A percentile compares a stretch with the other conserved stretches of the same genome.
These are phyloP conservation scores for Cyprinodon brontotheroides DNA, from an alignment of 2,113 vertebrate genomes.

Conservation along the genomic window DNA sequence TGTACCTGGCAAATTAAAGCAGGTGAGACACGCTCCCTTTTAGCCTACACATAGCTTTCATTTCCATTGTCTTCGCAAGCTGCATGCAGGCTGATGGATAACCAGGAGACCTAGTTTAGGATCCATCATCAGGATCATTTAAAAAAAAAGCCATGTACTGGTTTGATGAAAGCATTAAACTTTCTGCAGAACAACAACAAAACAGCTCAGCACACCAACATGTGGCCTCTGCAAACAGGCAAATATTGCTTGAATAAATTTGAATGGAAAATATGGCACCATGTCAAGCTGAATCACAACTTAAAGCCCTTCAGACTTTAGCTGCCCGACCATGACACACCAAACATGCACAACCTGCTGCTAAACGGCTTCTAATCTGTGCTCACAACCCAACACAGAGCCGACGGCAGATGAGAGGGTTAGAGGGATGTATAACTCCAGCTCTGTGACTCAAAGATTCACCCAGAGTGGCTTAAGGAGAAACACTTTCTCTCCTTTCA, in stretches of 20 bases:
- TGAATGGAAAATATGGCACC: slow-evolving; percentile 11
- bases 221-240: neutral
- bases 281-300: slow-evolving; percentile 15
- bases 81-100: slow-evolving; percentile 40
- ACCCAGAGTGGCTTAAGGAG: neutral
- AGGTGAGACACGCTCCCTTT: slow-evolving; percentile 18
- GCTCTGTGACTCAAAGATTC: slow-evolving; percentile 7
- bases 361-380: slow-evolving; percentile 28
- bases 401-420: slow-evolving; percentile 8
- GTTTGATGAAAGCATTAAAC: neutral
- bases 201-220: neutral
- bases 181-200: neutral
- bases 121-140: slow-evolving; percentile 13
- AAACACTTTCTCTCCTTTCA: neutral
- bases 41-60: slow-evolving; percentile 19
- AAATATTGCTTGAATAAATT: slow-evolving; percentile 21
- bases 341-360: slow-evolving; percentile 12
- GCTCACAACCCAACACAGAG: slow-evolving; percentile 10
- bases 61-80: slow-evolving; percentile 21
- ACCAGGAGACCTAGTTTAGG: slow-evolving; percentile 47
- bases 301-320: neutral
- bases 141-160: slow-evolving; percentile 16
- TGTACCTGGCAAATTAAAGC: neutral
- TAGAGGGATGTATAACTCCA: slow-evolving; percentile 16
- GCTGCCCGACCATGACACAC: slow-evolving; percentile 2